Percentiles rank a stretch among this genome's conserved stretches.
Evolutionary conservation across 2,888 invertebrate species (phyloP).

Genomic region (Cosmorhoe ocellata): DNA sequence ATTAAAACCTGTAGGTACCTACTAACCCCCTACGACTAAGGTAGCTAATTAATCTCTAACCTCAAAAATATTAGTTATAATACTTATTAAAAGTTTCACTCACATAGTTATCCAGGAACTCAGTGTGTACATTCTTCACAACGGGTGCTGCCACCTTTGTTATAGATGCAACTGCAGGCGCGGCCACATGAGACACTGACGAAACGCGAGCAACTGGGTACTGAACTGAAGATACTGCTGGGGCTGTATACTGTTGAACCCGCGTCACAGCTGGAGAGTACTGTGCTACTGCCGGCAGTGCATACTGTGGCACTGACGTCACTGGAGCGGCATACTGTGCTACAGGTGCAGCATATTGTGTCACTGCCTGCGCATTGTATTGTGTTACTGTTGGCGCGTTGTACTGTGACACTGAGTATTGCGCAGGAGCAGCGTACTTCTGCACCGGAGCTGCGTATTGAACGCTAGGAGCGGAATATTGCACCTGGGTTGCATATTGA

Average conservation of each 20-base stretch:
- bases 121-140: conserved; percentile 81
- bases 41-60: neutral
- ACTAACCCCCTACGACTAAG: too few species aligned
- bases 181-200: conserved; percentile 35
- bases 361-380: conserved; percentile 41
- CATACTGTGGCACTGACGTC: conserved; percentile 38
- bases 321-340: conserved; percentile 41
- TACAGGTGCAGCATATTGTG: conserved; percentile 51
- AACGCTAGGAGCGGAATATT: conserved; percentile 29
- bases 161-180: conserved; percentile 38
- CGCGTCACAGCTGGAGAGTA: conserved; percentile 46
- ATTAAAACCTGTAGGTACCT: too few species aligned
- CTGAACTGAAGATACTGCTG: conserved; percentile 35
- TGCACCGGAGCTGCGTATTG: conserved; percentile 45
- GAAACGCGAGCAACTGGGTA: conserved; percentile 34
- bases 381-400: conserved; percentile 34
- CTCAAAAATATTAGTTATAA: neutral
- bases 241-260: conserved; percentile 31
- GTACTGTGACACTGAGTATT: conserved; percentile 48
- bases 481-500: conserved; percentile 42
- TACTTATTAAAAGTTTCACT: conserved; percentile 43
- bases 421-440: conserved; percentile 39
- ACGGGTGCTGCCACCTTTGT: conserved; percentile 44
- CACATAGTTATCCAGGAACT: conserved; percentile 85
- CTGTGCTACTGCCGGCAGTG: conserved; percentile 33